These are phyloP conservation scores for Cyanoliseus patagonus DNA, from an alignment of 2,113 vertebrate genomes.

Conservation along the genomic window DNA sequence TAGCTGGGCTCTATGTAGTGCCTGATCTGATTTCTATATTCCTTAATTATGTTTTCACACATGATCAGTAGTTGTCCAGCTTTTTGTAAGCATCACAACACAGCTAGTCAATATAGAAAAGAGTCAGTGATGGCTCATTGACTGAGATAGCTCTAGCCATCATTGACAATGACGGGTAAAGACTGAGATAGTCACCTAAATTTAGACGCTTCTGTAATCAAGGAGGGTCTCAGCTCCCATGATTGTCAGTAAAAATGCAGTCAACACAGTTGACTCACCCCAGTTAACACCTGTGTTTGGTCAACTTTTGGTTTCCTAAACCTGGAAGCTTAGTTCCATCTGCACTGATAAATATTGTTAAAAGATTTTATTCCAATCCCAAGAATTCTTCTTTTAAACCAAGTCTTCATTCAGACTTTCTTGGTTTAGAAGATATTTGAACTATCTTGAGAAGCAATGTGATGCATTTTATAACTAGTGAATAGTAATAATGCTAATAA, in stretches of 20 bases:
- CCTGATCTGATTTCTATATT: neutral
- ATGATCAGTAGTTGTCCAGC: neutral
- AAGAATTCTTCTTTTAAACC: neutral
- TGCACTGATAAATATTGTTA: neutral
- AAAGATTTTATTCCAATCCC: neutral
- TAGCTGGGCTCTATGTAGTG: neutral
- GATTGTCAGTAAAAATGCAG: neutral
- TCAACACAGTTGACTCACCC: accelerated
- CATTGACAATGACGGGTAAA: neutral
- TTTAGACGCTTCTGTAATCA: neutral
- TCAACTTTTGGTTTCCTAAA: neutral
- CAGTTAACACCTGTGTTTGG: neutral
- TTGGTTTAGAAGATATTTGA: neutral
- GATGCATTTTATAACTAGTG: neutral
- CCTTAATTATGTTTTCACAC: neutral
- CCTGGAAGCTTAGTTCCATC: neutral
- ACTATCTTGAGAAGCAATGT: neutral
- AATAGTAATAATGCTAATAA: neutral
- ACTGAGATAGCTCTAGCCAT: neutral
- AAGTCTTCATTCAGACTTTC: neutral
- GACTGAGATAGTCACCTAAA: neutral
- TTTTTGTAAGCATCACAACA: neutral
- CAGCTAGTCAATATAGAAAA: neutral
- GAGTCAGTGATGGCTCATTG: neutral
- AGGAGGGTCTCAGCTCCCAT: neutral